Conservation (phyloP, 1,140 invertebrate species). For the Cydia amplana region DNA sequence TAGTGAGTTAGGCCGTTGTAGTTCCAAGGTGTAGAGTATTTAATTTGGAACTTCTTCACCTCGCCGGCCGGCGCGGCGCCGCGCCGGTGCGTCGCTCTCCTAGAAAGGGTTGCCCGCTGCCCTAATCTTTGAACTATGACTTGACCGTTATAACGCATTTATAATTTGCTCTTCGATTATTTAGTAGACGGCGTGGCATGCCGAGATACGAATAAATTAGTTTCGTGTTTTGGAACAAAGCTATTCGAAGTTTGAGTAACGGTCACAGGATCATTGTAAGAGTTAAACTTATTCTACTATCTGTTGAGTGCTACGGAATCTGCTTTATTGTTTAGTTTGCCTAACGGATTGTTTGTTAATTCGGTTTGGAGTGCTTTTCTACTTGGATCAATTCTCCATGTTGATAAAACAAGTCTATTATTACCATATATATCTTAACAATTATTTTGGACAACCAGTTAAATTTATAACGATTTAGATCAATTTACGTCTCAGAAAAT, state of each 20-base stretch:
- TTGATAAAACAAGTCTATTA: neutral
- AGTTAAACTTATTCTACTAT: slow-evolving; percentile 63
- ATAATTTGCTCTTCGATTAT: slow-evolving; percentile 79
- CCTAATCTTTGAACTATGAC: slow-evolving; percentile 80
- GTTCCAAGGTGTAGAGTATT: slow-evolving; percentile 42
- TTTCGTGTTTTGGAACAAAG: slow-evolving; percentile 77
- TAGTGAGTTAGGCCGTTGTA: neutral
- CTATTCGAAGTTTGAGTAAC: slow-evolving; percentile 68
- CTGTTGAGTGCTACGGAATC: slow-evolving; percentile 49
- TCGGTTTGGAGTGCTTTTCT: slow-evolving; percentile 34
- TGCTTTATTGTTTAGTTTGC: slow-evolving; percentile 51
- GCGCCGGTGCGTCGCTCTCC: slow-evolving; percentile 38
- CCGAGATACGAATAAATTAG: slow-evolving; percentile 77
- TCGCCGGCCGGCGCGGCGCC: slow-evolving; percentile 50
- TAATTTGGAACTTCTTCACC: slow-evolving; percentile 75
- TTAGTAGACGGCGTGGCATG: slow-evolving; percentile 65
- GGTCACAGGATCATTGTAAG: slow-evolving; percentile 65
- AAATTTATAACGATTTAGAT: neutral
- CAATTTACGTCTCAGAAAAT: too few species aligned
- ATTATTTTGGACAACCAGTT: neutral
- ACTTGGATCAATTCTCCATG: neutral
- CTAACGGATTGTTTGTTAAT: slow-evolving; percentile 45
- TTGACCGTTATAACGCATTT: slow-evolving; percentile 79
- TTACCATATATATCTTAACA: neutral
- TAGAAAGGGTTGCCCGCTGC: slow-evolving; percentile 75